Percentiles rank a stretch among this genome's conserved stretches.
These are phyloP conservation scores for Ictidomys tridecemlineatus DNA, from an alignment of 2,113 vertebrate species.

Conservation along the genomic window DNA sequence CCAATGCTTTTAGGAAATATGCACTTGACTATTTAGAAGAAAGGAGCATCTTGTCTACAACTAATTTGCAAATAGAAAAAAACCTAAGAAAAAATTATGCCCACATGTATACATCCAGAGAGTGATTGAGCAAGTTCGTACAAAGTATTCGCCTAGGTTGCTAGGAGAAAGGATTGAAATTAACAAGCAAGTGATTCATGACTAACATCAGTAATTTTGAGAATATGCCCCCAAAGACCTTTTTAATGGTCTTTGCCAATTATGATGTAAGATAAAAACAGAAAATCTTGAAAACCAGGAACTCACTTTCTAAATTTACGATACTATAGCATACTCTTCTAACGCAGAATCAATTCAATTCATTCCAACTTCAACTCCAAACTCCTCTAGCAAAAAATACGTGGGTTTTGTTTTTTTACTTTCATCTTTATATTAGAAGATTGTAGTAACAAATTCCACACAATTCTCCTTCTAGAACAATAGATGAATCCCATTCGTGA, in stretches of 20 bases:
- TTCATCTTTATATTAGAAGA: conserved; percentile 32
- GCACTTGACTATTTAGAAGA: not conserved
- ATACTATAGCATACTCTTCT: not conserved
- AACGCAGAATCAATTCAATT: not conserved
- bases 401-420: not conserved
- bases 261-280: not conserved
- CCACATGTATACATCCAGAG: not conserved
- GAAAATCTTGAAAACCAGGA: not conserved
- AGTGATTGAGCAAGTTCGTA: not conserved
- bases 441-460: conserved; percentile 38
- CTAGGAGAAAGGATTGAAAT: conserved; percentile 35
- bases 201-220: conserved; percentile 49
- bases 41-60: not conserved
- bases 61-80: conserved; percentile 14
- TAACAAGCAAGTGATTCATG: not conserved
- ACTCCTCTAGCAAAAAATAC: not conserved
- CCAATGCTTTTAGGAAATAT: conserved; percentile 41
- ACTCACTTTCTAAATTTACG: not conserved
- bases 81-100: not conserved
- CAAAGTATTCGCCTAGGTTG: not conserved
- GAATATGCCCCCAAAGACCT: not conserved
- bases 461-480: conserved; percentile 17
- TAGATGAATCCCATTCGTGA: conserved; percentile 43
- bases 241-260: not conserved
- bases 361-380: conserved; percentile 37